These are phyloP conservation scores for Conops quadrifasciatus DNA, from an alignment of 2,888 invertebrate species.

Conservation along the genomic window DNA sequence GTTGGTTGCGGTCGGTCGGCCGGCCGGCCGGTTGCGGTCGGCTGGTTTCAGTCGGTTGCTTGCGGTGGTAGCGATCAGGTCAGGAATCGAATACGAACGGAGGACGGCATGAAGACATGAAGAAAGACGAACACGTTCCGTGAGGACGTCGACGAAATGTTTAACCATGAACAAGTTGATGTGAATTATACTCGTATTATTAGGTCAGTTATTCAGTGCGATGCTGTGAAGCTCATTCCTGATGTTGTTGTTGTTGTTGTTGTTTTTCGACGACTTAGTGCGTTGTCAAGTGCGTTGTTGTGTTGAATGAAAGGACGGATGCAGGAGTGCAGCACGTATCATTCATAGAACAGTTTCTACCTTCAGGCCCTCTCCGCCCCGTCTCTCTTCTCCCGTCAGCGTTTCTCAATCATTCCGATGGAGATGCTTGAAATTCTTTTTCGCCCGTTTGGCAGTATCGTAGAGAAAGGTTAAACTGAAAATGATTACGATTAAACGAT, in stretches of 20 bases:
- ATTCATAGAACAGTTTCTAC: too few species aligned
- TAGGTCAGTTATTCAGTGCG: background rate
- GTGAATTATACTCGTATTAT: background rate
- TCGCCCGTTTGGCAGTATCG: constrained; percentile 5
- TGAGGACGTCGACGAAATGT: background rate
- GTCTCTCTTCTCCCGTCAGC: background rate
- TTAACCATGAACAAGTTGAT: background rate
- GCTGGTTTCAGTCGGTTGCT: background rate
- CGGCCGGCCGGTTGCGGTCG: background rate
- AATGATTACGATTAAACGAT: too few species aligned
- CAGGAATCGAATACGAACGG: constrained; percentile 12
- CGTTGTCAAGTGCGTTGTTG: background rate
- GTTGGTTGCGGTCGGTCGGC: background rate
- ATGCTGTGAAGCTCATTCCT: background rate
- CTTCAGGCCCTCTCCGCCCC: background rate
- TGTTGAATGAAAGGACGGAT: background rate
- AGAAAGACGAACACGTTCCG: background rate
- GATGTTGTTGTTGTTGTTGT: constrained; percentile 7
- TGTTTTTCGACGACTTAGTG: background rate
- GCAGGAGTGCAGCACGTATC: background rate
- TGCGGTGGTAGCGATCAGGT: constrained; percentile 22
- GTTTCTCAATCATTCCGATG: constrained; percentile 17
- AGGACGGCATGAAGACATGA: too few species aligned
- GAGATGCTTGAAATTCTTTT: constrained; percentile 43
- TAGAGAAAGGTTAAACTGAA: background rate